These are phyloP conservation scores for Nothocercus nigrocapillus DNA, from an alignment of 2,113 vertebrate genomes.

Conservation along the genomic window DNA sequence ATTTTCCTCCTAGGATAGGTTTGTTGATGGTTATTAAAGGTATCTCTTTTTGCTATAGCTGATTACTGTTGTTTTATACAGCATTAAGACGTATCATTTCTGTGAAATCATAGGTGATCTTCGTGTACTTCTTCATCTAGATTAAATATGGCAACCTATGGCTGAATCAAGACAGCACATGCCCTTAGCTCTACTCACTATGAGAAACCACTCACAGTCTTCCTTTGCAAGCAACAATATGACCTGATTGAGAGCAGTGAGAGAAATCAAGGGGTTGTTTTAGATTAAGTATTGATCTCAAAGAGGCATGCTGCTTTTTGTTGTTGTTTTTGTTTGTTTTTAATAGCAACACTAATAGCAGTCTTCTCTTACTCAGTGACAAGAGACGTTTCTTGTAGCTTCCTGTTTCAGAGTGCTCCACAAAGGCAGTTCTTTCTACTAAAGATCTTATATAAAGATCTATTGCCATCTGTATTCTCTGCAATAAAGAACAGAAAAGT, in stretches of 20 bases:
- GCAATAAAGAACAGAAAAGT: not conserved
- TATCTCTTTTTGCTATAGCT: not conserved
- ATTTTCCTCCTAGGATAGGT: not conserved
- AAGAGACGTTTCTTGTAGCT: not conserved
- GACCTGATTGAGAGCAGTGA: not conserved
- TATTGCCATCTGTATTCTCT: not conserved
- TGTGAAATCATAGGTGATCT: not conserved
- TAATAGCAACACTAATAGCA: constrained; percentile 26
- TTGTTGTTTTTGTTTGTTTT: not conserved
- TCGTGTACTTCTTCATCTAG: not conserved
- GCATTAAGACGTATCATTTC: not conserved
- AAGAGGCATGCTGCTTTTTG: not conserved
- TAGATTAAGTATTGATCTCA: constrained; percentile 44
- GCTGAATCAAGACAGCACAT: not conserved
- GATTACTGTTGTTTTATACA: not conserved
- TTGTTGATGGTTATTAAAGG: not conserved
- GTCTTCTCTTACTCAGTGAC: not conserved
- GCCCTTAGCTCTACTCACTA: not conserved
- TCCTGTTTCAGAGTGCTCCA: not conserved
- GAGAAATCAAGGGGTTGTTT: not conserved
- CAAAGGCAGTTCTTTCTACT: accelerated
- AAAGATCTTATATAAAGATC: not conserved
- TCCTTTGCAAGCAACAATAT: not conserved
- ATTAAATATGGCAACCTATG: not conserved
- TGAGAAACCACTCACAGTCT: not conserved